Evolutionary conservation across 1,140 invertebrate species (phyloP).

Genomic region (Tetraneura akinire): DNA sequence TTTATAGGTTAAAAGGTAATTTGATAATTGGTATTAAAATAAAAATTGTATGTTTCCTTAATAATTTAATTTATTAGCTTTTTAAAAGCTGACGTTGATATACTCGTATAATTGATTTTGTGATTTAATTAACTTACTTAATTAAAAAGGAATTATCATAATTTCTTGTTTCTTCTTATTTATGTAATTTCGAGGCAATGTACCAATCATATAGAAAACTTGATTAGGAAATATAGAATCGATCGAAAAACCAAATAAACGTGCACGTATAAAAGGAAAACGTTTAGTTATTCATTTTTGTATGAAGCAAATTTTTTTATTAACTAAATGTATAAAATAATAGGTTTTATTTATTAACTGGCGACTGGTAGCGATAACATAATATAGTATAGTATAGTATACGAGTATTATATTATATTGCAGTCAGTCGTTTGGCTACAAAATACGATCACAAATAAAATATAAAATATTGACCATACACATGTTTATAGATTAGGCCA

Average conservation of each 20-base stretch:
- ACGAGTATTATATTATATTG: not conserved
- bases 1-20: no score
- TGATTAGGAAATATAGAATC: not conserved
- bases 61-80: not conserved
- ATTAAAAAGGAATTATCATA: no score
- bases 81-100: no score
- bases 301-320: conserved; percentile 17
- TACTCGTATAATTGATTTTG: no score
- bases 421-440: conserved; percentile 43
- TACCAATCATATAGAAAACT: no score
- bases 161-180: no score
- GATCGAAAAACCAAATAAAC: not conserved
- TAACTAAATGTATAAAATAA: conserved; percentile 8
- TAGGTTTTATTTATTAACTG: conserved; percentile 8
- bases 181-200: no score
- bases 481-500: not conserved
- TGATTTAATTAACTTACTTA: no score
- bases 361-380: not conserved
- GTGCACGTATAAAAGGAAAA: conserved; percentile 11
- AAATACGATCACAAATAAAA: conserved; percentile 23
- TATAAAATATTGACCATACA: conserved; percentile 7
- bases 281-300: conserved; percentile 15
- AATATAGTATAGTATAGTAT: conserved; percentile 16
- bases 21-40: no score
- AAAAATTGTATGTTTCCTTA: not conserved